Evolutionary conservation across 2,113 vertebrate genomes (phyloP).

Genomic region (Sclerurus mexicanus): DNA sequence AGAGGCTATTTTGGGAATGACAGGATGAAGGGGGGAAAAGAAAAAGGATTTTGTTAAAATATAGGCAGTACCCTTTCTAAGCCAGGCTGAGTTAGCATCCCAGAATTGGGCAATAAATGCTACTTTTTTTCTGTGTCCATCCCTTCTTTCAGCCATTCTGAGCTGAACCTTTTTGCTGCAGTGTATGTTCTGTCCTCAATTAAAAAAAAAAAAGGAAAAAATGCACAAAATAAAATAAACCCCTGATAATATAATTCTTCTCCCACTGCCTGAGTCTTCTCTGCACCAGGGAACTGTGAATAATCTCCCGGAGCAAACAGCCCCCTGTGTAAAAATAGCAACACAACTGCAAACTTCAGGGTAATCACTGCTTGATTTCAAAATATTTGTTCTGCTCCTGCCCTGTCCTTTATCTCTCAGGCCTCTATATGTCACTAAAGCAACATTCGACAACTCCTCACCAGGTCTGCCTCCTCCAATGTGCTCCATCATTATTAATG

Average conservation of each 20-base stretch:
- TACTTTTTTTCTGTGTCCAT: background rate
- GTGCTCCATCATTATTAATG: conserved; percentile 71
- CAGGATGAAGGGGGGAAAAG: background rate
- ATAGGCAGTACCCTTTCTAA: background rate
- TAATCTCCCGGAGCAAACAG: conserved; percentile 24
- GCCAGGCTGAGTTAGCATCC: background rate
- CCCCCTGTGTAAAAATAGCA: conserved; percentile 31
- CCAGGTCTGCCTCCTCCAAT: conserved; percentile 14
- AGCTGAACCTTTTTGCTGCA: background rate
- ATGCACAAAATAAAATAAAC: background rate
- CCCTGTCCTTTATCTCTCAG: conserved; percentile 65
- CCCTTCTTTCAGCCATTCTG: background rate
- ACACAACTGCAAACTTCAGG: conserved; percentile 31
- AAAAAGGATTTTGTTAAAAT: background rate
- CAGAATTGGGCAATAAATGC: background rate
- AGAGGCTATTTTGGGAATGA: conserved; percentile 20
- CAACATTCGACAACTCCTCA: conserved; percentile 29
- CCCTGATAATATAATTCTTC: background rate
- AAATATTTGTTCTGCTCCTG: conserved; percentile 69
- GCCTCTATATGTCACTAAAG: conserved; percentile 65
- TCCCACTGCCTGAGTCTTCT: background rate
- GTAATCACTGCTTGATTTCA: conserved; percentile 58
- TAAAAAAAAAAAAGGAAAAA: background rate
- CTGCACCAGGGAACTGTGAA: conserved; percentile 33
- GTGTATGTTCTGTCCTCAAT: background rate